A percentile compares a stretch with the other conserved stretches of the same genome.
Conservation (phyloP, 2,797 vertebrate species). For the Acestrorhynchus altus region DNA sequence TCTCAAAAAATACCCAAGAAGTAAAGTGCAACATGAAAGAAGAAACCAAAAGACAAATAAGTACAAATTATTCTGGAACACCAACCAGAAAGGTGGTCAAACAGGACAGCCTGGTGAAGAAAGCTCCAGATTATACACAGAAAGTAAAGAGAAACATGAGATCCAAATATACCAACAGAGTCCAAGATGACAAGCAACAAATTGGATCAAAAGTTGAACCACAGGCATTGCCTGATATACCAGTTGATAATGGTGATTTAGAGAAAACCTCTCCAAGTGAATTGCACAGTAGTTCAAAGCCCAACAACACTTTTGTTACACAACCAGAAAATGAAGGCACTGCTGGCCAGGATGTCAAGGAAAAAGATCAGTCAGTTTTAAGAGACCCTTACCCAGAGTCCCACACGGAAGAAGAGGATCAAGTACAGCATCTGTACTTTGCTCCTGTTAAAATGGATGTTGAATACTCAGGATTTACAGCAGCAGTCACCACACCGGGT, state of each 20-base stretch:
- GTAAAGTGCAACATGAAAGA: background rate
- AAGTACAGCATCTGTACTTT: slow-evolving; percentile 64
- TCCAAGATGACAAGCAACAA: background rate
- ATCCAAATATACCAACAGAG: background rate
- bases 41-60: background rate
- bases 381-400: slow-evolving; percentile 22
- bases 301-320: background rate
- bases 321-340: background rate
- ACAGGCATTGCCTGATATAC: background rate
- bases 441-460: slow-evolving; percentile 66
- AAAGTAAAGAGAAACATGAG: background rate
- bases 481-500: slow-evolving; percentile 77
- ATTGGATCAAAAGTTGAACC: background rate
- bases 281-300: background rate
- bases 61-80: background rate
- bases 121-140: background rate
- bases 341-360: slow-evolving; percentile 59
- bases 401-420: background rate
- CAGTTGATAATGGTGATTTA: background rate
- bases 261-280: background rate
- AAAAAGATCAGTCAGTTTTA: slow-evolving; percentile 71
- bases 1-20: background rate
- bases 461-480: slow-evolving; percentile 76
- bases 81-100: background rate
- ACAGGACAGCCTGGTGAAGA: background rate